phyloP scores from a whole-genome alignment of 2,888 invertebrate genomes.

The Rhodophaea formosa region DNA sequence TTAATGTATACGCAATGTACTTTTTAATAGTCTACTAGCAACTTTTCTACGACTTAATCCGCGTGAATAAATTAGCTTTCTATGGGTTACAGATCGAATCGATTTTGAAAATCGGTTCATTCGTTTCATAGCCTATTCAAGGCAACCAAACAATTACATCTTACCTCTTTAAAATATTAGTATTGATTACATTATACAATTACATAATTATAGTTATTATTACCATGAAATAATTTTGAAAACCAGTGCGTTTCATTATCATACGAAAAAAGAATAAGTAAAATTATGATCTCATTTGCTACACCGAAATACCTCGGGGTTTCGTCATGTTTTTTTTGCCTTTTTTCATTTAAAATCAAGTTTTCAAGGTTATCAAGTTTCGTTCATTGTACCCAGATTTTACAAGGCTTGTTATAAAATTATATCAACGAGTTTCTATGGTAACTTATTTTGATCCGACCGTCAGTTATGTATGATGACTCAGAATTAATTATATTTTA shows the following conservation, averaged over 20 bases:
- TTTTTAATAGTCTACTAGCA: too few species aligned
- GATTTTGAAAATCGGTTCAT: too few species aligned
- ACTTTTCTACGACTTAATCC: too few species aligned
- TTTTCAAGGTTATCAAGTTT: slow-evolving; percentile 68
- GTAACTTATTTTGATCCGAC: slow-evolving; percentile 3
- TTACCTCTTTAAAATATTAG: too few species aligned
- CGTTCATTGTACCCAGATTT: slow-evolving; percentile 68
- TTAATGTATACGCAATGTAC: too few species aligned
- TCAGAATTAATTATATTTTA: neutral
- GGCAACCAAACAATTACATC: too few species aligned
- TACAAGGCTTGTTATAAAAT: slow-evolving; percentile 5
- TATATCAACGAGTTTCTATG: slow-evolving; percentile 17
- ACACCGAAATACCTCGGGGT: slow-evolving; percentile 24
- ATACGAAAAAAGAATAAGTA: neutral
- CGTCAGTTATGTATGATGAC: neutral
- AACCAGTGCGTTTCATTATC: neutral
- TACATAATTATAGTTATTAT: too few species aligned
- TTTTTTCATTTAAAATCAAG: slow-evolving; percentile 45
- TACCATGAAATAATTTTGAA: neutral
- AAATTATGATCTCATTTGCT: slow-evolving; percentile 24
- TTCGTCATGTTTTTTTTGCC: slow-evolving; percentile 39
- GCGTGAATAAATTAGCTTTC: too few species aligned
- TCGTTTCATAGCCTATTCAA: too few species aligned
- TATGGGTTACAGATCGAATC: too few species aligned
- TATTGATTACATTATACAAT: too few species aligned